Base-by-base conservation (phyloP, 1,140 invertebrate genomes). In the Melipona quadrifasciata region DNA sequence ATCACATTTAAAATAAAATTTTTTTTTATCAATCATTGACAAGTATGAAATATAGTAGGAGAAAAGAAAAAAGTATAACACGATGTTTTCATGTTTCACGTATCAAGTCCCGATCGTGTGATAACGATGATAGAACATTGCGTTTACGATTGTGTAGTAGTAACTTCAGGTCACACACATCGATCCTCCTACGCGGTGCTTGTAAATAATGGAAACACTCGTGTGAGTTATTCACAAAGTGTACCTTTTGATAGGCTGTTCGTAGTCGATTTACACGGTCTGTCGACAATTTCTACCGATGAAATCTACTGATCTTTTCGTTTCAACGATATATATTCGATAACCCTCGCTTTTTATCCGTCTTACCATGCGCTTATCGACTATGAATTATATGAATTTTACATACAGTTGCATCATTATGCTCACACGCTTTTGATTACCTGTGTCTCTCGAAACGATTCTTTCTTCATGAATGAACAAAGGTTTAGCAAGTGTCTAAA, bases 201-300 rank as follows among this genome's bases (percentile, higher is more conserved):
- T 53, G 27, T 90, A 85, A 90, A 90, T 90, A 87, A 90, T 90
- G 76, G 76, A 90, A 61, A 84, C 70, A 84, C 74, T 80, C 70
- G 64, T 31, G 78, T 73, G 79, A 86, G 74, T 70, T 67, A 64
- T 84, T 61, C 73, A 72, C 27, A 68, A 51, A 64, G 64, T 73
- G 47, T 67, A 85, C 75, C 67, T 31, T 31, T 31, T 1, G 61
- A 39, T 58, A 31, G 61, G 57, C 47, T 47, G 57, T n/a, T 65
- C 53, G 31, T 34, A 75, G 58, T 65, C 75, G 61, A 65, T 88
- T 88, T 89, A 61, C 75, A 75, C 79, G 24, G n/a, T 10, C 27
- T 78, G 68, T 85, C 86, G 80, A 61, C 82, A 67, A 85, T 84
- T 76, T 79, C 53, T 5, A 39, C 27, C 17, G 51, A 57, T 17